Percentiles rank a stretch among this genome's conserved stretches.
phyloP scores from a whole-genome alignment of 2,797 vertebrate species.

The Enoplosus armatus region DNA sequence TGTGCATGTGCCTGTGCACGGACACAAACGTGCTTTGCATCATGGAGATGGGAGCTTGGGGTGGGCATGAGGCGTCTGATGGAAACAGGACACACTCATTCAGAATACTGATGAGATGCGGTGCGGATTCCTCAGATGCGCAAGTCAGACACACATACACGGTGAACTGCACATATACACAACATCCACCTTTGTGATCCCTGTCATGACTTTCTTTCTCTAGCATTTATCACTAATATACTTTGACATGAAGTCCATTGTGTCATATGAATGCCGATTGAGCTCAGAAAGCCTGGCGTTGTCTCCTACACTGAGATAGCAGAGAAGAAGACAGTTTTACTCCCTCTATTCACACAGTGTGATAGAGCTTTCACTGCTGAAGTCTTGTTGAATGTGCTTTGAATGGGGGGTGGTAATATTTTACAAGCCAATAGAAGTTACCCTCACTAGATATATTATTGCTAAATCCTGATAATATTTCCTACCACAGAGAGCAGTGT shows the following conservation, averaged over 20 bases:
- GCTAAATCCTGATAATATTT: constrained; percentile 39
- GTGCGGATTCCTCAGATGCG: constrained; percentile 53
- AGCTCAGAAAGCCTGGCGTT: constrained; percentile 22
- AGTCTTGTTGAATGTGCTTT: constrained; percentile 50
- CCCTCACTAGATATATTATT: constrained; percentile 44
- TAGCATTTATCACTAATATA: constrained; percentile 36
- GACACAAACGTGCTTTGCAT: constrained; percentile 56
- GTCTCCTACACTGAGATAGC: constrained; percentile 24
- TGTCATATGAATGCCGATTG: constrained; percentile 46
- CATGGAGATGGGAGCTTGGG: constrained; percentile 50
- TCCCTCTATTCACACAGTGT: constrained; percentile 39
- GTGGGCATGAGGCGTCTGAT: constrained; percentile 59
- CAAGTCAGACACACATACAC: constrained; percentile 35
- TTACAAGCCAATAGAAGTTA: constrained; percentile 49
- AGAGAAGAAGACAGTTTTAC: constrained; percentile 39
- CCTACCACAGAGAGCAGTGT: constrained; percentile 9
- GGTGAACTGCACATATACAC: constrained; percentile 17
- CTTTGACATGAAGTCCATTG: constrained; percentile 49
- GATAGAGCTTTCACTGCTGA: constrained; percentile 51
- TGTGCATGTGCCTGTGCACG: constrained; percentile 24
- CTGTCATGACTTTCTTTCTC: constrained; percentile 30
- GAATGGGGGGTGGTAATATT: constrained; percentile 53
- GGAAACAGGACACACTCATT: constrained; percentile 63
- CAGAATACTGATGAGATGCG: constrained; percentile 72
- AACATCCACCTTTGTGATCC: constrained; percentile 57